Percentiles rank a stretch among this genome's conserved stretches.
These are phyloP conservation scores for Marisa cornuarietis DNA, from an alignment of 1,140 invertebrate species.

Conservation along the genomic window DNA sequence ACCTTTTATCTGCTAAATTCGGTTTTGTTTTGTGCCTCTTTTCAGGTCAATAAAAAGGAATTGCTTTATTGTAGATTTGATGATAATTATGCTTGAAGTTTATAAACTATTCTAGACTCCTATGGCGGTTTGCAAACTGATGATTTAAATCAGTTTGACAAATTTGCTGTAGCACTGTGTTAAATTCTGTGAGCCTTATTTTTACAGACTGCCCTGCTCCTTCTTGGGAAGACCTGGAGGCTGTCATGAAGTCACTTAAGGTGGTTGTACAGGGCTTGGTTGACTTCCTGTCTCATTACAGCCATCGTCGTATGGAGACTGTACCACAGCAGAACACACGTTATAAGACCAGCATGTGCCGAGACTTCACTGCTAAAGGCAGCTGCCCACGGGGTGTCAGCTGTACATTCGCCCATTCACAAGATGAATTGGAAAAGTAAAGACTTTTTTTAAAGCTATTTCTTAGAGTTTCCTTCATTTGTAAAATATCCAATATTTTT, in stretches of 20 bases:
- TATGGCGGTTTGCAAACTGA: not conserved
- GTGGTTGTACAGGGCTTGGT: conserved; percentile 85
- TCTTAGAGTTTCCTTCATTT: not conserved
- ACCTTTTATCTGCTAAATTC: too few relatives aligned
- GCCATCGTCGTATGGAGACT: conserved; percentile 63
- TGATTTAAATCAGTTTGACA: not conserved
- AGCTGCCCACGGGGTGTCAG: conserved; percentile 85
- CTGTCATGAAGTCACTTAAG: conserved; percentile 81
- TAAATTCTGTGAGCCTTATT: conserved; percentile 8
- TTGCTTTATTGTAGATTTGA: too few relatives aligned
- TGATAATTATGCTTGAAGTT: not conserved
- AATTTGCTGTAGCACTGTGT: not conserved
- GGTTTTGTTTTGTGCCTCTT: too few relatives aligned
- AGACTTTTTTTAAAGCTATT: conserved; percentile 7
- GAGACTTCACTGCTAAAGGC: conserved; percentile 80
- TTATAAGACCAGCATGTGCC: conserved; percentile 92
- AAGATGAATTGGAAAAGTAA: conserved; percentile 87
- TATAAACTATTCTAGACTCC: not conserved
- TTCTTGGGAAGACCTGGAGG: conserved; percentile 71
- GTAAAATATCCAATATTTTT: not conserved
- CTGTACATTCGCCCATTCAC: conserved; percentile 92
- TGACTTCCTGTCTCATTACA: conserved; percentile 84
- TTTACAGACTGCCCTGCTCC: conserved; percentile 75
- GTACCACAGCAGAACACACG: conserved; percentile 76
- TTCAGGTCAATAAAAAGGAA: too few relatives aligned